phyloP scores from a whole-genome alignment of 2,113 vertebrate species.

The Trochalopteron elliotii region DNA sequence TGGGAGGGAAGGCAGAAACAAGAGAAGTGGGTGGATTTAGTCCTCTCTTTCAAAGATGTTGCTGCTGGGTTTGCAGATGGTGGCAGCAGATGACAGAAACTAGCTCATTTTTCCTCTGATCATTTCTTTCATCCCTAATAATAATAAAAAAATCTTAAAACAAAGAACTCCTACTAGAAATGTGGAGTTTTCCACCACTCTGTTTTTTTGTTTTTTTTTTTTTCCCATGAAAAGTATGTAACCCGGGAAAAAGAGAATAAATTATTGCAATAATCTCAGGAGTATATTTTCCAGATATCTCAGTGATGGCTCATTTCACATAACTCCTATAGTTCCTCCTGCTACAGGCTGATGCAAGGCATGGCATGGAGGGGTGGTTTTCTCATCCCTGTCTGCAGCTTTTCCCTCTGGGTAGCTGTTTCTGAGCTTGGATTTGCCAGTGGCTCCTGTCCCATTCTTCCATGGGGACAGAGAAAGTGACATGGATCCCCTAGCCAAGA shows the following conservation, averaged over 20 bases:
- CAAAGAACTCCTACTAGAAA: not conserved
- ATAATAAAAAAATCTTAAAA: not conserved
- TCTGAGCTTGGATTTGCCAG: not conserved
- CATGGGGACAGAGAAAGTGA: not conserved
- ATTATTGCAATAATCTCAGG: not conserved
- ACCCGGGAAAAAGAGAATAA: not conserved
- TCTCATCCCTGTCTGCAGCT: not conserved
- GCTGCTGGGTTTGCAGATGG: slow-evolving; percentile 46
- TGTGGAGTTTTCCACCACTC: not conserved
- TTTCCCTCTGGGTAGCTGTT: not conserved
- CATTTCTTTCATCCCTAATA: not conserved
- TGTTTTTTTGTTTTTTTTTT: too few species aligned
- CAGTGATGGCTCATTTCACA: not conserved
- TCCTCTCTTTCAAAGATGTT: slow-evolving; percentile 3
- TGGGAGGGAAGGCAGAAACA: not conserved
- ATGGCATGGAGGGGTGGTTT: not conserved
- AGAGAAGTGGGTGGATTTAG: slow-evolving; percentile 14
- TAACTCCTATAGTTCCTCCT: not conserved
- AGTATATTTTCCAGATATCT: not conserved
- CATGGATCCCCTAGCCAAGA: not conserved
- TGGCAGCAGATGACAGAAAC: slow-evolving; percentile 57
- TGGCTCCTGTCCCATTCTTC: not conserved
- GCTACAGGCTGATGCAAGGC: not conserved
- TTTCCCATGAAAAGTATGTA: not conserved
- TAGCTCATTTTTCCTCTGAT: not conserved